Evolutionary conservation across 2,797 vertebrate genomes (phyloP).

Genomic region (Spinus pinus): DNA sequence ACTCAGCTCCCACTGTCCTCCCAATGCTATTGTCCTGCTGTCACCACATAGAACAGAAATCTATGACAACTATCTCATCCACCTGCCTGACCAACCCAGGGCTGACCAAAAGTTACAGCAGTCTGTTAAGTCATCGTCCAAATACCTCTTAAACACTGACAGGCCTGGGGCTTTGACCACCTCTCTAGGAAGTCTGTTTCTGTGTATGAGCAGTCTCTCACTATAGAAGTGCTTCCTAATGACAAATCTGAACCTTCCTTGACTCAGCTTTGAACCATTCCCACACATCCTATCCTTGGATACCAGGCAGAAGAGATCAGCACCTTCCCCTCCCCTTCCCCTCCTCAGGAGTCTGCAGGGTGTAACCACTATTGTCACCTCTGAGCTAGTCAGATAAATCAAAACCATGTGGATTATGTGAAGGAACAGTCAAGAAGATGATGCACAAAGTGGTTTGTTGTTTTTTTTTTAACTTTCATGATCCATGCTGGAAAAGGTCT

Average conservation of each 20-base stretch:
- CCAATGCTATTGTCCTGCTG: rapidly evolving
- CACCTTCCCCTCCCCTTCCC: background rate
- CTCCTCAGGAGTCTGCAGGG: background rate
- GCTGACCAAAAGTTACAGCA: background rate
- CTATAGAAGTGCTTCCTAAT: background rate
- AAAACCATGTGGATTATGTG: background rate
- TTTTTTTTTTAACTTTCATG: background rate
- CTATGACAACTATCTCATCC: background rate
- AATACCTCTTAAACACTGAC: background rate
- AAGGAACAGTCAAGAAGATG: background rate
- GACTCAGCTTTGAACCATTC: background rate
- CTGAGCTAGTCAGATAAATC: background rate
- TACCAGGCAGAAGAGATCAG: background rate
- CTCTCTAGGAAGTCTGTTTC: background rate
- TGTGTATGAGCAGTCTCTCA: background rate
- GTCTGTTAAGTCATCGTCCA: background rate
- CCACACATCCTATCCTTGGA: rapidly evolving
- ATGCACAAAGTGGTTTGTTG: background rate
- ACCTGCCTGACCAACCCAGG: background rate
- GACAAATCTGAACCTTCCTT: background rate
- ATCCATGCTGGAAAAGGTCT: background rate
- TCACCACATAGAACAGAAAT: background rate
- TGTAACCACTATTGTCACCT: background rate
- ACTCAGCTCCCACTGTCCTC: background rate
- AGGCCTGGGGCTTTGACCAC: background rate